phyloP scores from a whole-genome alignment of 2,888 invertebrate genomes.

The Drosophila neutralis region DNA sequence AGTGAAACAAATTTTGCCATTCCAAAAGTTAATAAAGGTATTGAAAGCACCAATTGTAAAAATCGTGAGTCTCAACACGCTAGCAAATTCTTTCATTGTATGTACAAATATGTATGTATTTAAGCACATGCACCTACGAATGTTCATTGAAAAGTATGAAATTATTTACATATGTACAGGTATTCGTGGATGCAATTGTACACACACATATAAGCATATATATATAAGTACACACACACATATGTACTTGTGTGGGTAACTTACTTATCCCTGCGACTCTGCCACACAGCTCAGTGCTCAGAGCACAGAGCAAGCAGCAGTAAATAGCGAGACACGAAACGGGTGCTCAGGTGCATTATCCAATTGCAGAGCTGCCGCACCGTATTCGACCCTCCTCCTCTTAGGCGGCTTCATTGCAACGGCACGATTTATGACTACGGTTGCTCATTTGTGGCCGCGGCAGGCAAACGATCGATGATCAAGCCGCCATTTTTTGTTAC shows the following conservation, averaged over 20 bases:
- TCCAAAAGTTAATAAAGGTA: constrained; percentile 53
- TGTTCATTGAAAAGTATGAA: constrained; percentile 16
- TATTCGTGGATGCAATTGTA: not conserved
- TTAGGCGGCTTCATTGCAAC: constrained; percentile 72
- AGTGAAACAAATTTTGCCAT: constrained; percentile 29
- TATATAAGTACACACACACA: constrained; percentile 1
- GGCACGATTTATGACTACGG: constrained; percentile 73
- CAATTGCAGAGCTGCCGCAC: constrained; percentile 72
- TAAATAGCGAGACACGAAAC: constrained; percentile 60
- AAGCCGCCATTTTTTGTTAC: constrained; percentile 69
- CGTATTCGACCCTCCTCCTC: constrained; percentile 68
- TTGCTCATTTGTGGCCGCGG: constrained; percentile 62
- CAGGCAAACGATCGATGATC: constrained; percentile 70
- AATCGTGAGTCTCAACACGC: constrained; percentile 49
- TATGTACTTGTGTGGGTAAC: not conserved
- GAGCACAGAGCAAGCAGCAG: constrained; percentile 20
- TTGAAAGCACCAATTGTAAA: constrained; percentile 52
- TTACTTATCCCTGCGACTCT: constrained; percentile 12
- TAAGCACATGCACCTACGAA: constrained; percentile 15
- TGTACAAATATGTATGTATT: constrained; percentile 16
- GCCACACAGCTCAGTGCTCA: constrained; percentile 10
- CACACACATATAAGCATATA: constrained; percentile 1
- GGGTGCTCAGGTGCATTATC: constrained; percentile 78
- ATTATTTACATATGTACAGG: constrained; percentile 13
- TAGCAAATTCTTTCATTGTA: constrained; percentile 28